Percentiles rank a stretch among this genome's conserved stretches.
Conservation (phyloP, 2,113 vertebrate genomes). For the Xenopus laevis region DNA sequence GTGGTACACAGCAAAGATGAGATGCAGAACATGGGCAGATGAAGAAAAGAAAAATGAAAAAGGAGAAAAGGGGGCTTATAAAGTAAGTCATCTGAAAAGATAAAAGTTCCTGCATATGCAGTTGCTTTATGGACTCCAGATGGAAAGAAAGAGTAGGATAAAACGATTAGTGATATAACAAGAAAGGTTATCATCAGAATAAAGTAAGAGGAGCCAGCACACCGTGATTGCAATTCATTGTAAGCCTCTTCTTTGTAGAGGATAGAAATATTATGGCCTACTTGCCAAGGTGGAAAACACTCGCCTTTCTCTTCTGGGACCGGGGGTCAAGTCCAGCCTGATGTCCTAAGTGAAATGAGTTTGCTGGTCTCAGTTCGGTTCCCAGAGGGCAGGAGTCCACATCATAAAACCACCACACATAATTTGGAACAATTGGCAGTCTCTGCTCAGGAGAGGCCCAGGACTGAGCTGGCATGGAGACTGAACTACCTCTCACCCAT, state of each 20-base stretch:
- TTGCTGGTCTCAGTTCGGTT: conserved; percentile 43
- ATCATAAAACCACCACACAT: conserved; percentile 45
- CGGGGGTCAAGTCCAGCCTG: conserved; percentile 42
- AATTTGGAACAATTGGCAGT: conserved; percentile 44
- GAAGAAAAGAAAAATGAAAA: not conserved
- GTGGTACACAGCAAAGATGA: too few species aligned
- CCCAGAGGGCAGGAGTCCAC: conserved; percentile 43
- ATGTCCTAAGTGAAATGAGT: conserved; percentile 46
- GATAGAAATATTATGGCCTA: conserved; percentile 29
- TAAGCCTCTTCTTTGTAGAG: conserved; percentile 15
- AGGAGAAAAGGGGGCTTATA: too few species aligned
- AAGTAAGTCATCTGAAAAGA: too few species aligned
- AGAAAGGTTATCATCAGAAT: too few species aligned
- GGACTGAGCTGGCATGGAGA: conserved; percentile 46
- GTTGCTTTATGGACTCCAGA: not conserved
- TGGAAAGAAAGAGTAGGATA: conserved; percentile 5
- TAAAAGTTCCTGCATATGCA: too few species aligned
- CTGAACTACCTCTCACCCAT: conserved; percentile 45
- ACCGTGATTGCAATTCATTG: conserved; percentile 1
- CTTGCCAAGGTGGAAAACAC: conserved; percentile 37
- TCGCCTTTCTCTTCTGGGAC: conserved; percentile 46
- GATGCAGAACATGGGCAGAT: too few species aligned
- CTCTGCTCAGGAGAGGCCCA: conserved; percentile 44
- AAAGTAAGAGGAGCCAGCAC: conserved; percentile 15
- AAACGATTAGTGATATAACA: not conserved